These are phyloP conservation scores for Cyanoramphus novaezelandiae DNA, from an alignment of 2,113 vertebrate genomes.

Conservation along the genomic window DNA sequence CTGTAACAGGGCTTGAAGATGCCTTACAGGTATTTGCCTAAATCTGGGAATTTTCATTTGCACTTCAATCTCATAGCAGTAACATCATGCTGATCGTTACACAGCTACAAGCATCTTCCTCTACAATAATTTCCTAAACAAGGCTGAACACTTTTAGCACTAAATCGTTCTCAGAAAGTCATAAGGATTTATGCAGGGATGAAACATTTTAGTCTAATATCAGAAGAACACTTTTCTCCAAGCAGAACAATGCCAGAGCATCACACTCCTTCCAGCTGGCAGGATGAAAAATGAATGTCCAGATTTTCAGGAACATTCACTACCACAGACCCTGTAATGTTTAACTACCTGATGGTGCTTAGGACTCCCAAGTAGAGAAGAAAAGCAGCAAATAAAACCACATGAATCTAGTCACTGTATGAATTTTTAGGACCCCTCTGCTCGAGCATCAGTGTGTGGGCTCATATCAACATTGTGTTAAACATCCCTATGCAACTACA, in stretches of 20 bases:
- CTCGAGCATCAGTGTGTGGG: not conserved
- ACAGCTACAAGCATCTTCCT: not conserved
- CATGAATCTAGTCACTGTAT: not conserved
- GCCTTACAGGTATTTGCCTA: not conserved
- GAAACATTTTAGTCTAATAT: not conserved
- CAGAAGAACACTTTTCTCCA: not conserved
- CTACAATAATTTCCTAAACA: not conserved
- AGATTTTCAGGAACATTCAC: not conserved
- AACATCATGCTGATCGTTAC: not conserved
- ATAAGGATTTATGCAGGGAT: not conserved
- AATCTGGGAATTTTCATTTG: not conserved
- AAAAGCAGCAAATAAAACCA: slow-evolving; percentile 4
- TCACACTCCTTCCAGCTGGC: not conserved
- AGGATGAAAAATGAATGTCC: not conserved
- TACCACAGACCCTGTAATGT: not conserved
- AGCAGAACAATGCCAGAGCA: not conserved
- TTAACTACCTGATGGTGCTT: not conserved
- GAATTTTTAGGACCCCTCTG: slow-evolving; percentile 18
- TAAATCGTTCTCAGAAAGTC: not conserved
- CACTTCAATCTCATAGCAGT: not conserved
- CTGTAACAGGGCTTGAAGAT: not conserved
- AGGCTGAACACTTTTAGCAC: not conserved
- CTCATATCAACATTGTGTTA: not conserved
- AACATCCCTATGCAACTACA: not conserved
- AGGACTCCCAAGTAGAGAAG: not conserved